Base-by-base conservation (phyloP, 1,140 invertebrate genomes). In the Danaus melanippus region DNA sequence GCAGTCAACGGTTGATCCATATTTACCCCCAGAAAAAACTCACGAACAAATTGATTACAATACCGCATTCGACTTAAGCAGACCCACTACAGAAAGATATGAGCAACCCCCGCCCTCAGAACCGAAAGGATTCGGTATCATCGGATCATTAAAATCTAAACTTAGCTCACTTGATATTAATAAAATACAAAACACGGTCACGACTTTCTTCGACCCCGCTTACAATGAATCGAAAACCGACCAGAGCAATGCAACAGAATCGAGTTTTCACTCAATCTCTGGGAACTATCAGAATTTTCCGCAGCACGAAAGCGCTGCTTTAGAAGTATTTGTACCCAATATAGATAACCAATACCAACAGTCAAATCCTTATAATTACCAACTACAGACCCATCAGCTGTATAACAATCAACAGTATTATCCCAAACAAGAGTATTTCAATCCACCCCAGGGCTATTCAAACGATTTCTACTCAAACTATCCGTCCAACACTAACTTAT, bases 181-280 rank as follows among this genome's bases (percentile, higher is more conserved):
- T 64, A 87, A 84, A 60, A 75, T 87, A n/a, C 83, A 87, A 68
- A 84, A 76, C 69, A 80, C 62, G 8, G 83, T 88, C 5, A 86
- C 83, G 1, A 84, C 84, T 6, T 87, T 88, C 56, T 88, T 88
- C 32, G 84, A 87, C 63, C 83, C 85, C 2, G 69, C 64, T 44
- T 80, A 83, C 50, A 84, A 85, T 65, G 63, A 70, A 39, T 46
- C 47, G 17, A 69, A 74, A 61, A 53, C 64, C 10, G 64, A 73
- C 9, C 46, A 60, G 58, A 56, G 51, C 59, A 64, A 52, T 5
- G 54, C 69, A 46, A 60, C 62, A 56, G 42, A 48, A 1, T 42
- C 56, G 45, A 64, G 67, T 42, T 43, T 51, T 40, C 53, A 55
- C 47, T 48, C 41, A 59, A 46, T 15, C 48, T 11, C 12, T 42